Evolutionary conservation across 2,113 vertebrate species (phyloP), one percentile per base, ranked within the genome.

Genomic region (Cairina moschata): DNA sequence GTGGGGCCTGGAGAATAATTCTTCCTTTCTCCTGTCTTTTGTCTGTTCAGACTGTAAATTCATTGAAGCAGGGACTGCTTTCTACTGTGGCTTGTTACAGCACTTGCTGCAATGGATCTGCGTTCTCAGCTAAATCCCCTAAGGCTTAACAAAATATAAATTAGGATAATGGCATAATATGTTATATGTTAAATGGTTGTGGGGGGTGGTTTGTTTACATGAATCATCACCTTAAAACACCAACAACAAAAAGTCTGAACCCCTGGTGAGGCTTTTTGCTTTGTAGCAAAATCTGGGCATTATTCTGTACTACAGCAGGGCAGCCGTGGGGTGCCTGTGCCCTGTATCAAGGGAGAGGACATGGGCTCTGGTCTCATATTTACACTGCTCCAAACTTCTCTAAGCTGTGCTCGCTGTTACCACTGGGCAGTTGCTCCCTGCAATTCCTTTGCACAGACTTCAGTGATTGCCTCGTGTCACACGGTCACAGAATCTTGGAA

Each of bases 11-110:
- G 93, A 97, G 95, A 93, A 93, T 96, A 96, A 93, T 93, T 96
- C 90, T 94, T 91, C 90, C 48, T 96, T 96, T 95, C 92, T 95
- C 92, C 88, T 93, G 88, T 92, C 92, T 97, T 96, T 96, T 96
- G 93, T 96, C 86, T 95, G 46, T 95, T 96, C 85, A 93, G 83
- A 90, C 85, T 93, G 88, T 94, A 96, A 95, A 95, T 95, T 93
- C 88, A 73, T 93, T 93, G 95, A 84, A 84, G 93, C 83, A 82
- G 84, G 69, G 88, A 28, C 73, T 82, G 80, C 88, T 82, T 94
- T 93, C 90, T 96, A 86, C 88, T 68, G 56, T 72, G 50, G 78
- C 79, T 59, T 91, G 94, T 96, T 94, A 95, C 74, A 93, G 62
- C 88, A 75, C 83, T 96, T 80, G 65, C 72, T 92, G 71, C 93